These are phyloP conservation scores for Epirrhoe alternata DNA, from an alignment of 2,888 invertebrate genomes.

Conservation along the genomic window DNA sequence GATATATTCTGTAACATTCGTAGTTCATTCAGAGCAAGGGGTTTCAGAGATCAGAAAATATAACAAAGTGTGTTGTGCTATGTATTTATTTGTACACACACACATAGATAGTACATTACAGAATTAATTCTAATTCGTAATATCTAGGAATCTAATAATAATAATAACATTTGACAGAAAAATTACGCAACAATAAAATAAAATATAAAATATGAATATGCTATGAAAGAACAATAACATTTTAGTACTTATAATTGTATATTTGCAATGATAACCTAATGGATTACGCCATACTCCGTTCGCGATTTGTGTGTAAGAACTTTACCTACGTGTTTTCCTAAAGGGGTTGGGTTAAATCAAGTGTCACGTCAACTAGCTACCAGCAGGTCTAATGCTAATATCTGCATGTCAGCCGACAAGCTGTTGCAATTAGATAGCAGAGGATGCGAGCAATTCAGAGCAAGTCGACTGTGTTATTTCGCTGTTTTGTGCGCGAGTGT, in stretches of 20 bases:
- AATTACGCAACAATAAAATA: too few relatives aligned
- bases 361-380: slow-evolving; percentile 40
- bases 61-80: too few relatives aligned
- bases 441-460: slow-evolving; percentile 75
- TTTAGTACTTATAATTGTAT: too few relatives aligned
- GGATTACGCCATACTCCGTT: neutral
- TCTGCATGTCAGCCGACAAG: slow-evolving; percentile 50
- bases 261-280: neutral
- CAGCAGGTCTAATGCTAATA: slow-evolving; percentile 37
- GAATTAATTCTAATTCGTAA: too few relatives aligned
- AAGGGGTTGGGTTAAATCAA: slow-evolving; percentile 28
- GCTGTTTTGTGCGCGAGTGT: slow-evolving; percentile 52
- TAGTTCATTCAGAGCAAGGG: too few relatives aligned
- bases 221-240: neutral
- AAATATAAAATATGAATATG: too few relatives aligned
- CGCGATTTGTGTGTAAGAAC: slow-evolving; percentile 1
- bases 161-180: too few relatives aligned
- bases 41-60: too few relatives aligned
- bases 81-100: too few relatives aligned
- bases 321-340: slow-evolving; percentile 18
- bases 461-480: slow-evolving; percentile 65
- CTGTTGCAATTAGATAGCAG: slow-evolving; percentile 65
- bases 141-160: too few relatives aligned
- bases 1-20: too few relatives aligned
- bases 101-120: too few relatives aligned